phyloP scores from a whole-genome alignment of 2,113 vertebrate genomes.

The Lophius piscatorius region DNA sequence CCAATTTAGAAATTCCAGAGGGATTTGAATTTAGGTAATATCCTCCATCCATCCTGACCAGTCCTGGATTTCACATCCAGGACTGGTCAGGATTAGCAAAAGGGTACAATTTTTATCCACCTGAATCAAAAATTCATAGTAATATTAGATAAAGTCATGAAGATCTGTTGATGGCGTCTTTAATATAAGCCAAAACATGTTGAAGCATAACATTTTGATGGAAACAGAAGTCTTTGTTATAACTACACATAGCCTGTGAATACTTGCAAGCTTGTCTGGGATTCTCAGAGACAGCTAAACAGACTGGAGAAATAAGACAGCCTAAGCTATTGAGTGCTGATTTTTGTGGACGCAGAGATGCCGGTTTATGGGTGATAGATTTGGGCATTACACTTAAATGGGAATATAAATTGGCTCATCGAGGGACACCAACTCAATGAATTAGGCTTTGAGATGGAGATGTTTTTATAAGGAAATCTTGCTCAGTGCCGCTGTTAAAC shows the following conservation, averaged over 20 bases:
- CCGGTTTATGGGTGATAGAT: not conserved
- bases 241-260: not conserved
- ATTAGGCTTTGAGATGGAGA: not conserved
- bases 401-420: constrained; percentile 14
- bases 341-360: not conserved
- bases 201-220: no score
- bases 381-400: constrained; percentile 6
- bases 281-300: not conserved
- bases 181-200: no score
- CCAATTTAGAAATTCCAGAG: constrained; percentile 44
- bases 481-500: constrained; percentile 1
- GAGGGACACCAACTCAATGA: not conserved
- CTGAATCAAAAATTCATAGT: no score
- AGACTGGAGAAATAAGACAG: not conserved
- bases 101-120: no score
- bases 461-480: not conserved
- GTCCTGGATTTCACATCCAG: no score
- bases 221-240: no score
- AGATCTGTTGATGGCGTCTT: no score
- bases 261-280: not conserved
- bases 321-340: not conserved
- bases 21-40: constrained; percentile 69
- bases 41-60: constrained; percentile 31
- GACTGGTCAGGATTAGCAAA: no score
- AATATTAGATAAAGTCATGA: no score